Conservation (phyloP, 2,888 invertebrate species). For the Dione vanillae region DNA sequence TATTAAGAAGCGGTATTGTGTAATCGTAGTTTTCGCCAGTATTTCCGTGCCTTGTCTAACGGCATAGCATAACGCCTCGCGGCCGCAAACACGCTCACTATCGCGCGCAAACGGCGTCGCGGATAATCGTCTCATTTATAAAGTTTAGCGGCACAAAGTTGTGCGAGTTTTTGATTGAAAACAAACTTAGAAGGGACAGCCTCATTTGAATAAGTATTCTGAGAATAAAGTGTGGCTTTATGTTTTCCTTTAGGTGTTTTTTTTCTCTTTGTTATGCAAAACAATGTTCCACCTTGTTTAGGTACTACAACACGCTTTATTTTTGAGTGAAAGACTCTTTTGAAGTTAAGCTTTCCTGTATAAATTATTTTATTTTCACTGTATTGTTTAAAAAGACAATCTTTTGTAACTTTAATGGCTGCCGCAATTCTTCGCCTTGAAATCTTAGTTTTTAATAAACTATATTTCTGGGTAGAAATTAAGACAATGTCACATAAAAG, state of each 20-base stretch:
- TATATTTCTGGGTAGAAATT: constrained; percentile 30
- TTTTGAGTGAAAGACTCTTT: constrained; percentile 84
- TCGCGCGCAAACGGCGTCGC: constrained; percentile 66
- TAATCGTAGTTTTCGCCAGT: background rate
- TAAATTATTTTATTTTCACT: constrained; percentile 83
- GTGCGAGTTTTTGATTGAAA: constrained; percentile 84
- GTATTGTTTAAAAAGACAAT: constrained; percentile 79
- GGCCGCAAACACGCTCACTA: constrained; percentile 61
- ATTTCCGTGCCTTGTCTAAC: constrained; percentile 5
- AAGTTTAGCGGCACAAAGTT: constrained; percentile 84
- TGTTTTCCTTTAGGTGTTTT: constrained; percentile 84
- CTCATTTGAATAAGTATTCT: constrained; percentile 85
- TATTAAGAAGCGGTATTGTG: background rate
- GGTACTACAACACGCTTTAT: constrained; percentile 84
- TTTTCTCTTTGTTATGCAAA: constrained; percentile 83
- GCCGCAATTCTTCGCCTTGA: constrained; percentile 67
- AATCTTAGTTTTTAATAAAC: constrained; percentile 69
- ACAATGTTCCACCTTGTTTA: constrained; percentile 85
- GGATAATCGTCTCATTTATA: constrained; percentile 85
- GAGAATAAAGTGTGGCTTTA: constrained; percentile 85
- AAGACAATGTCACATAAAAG: constrained; percentile 10
- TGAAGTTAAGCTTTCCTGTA: constrained; percentile 84
- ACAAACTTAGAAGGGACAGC: constrained; percentile 85
- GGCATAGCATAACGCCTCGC: constrained; percentile 16
- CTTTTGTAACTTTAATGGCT: constrained; percentile 78